Evolutionary conservation across 1,140 invertebrate species (phyloP), one percentile per base, ranked within the genome.

Genomic region (Ceratoteleas bidentatus): DNA sequence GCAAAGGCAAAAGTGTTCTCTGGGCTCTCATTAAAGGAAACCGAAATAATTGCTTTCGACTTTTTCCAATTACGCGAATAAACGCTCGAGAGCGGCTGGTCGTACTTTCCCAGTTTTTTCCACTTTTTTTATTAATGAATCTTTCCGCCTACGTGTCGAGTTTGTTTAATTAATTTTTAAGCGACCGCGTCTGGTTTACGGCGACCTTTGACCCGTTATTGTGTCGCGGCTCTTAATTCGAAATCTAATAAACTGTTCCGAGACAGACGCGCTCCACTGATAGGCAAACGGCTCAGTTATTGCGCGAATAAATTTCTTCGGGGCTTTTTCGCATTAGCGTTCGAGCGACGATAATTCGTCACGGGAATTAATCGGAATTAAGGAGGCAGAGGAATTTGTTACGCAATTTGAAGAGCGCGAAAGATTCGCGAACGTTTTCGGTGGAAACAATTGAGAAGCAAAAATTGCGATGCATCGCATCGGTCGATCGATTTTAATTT

Each of bases 151-250:
- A 62, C 50, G 68, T 56, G 57, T 64, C 33, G 34, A 62, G 52
- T 73, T 56, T 73, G 49, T 73, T 64, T 73, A 64, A 73, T 73
- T 73, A 65, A 58, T 65, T 74, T 65, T 64, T 64, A 64, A 73
- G n/a, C n/a, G n/a, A n/a, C n/a, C n/a, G n/a, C n/a, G n/a, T n/a
- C n/a, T n/a, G n/a, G n/a, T n/a, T n/a, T n/a, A n/a, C 58, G 14
- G 11, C 40, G 45, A 40, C 13, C 49, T 54, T 77, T 57, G 16
- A 50, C 52, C 74, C 36, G 64, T 47, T 64, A 69, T 69, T 50
- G 65, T 64, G 60, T 43, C 47, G 34, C 47, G 52, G 9, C 65
- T 64, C 52, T 77, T 64, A 70, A 77, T 64, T 70, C 60, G 40
- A n/a, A 47, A 45, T 70, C 61, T 78, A 70, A 78, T 78, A 78